Evolutionary conservation across 2,888 invertebrate genomes (phyloP).

Genomic region (Lithophane ornitopus): DNA sequence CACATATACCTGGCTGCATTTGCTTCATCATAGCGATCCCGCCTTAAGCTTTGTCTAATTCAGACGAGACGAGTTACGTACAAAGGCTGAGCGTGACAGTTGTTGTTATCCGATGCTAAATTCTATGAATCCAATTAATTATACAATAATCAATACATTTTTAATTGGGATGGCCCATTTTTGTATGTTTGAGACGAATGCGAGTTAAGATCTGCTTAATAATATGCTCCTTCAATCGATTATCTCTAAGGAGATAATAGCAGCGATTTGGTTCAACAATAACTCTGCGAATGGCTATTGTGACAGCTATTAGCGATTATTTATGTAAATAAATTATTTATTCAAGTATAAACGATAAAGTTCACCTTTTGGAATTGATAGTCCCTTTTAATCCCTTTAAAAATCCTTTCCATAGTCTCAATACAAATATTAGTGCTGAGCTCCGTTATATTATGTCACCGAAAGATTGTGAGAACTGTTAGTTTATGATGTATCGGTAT

Average conservation of each 20-base stretch:
- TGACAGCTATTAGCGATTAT: neutral
- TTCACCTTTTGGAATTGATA: neutral
- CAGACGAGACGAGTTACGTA: neutral
- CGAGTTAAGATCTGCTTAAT: slow-evolving; percentile 4
- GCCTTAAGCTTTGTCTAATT: neutral
- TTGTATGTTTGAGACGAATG: slow-evolving; percentile 1
- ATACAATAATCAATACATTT: neutral
- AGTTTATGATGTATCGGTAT: too few relatives aligned
- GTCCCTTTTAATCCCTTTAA: neutral
- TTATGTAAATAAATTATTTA: neutral
- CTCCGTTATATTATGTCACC: neutral
- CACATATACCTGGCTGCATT: slow-evolving; percentile 1
- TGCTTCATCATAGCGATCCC: neutral
- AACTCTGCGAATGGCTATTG: slow-evolving; percentile 2
- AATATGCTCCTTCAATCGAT: slow-evolving; percentile 2
- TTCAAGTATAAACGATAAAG: neutral
- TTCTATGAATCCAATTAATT: neutral
- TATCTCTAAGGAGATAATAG: neutral
- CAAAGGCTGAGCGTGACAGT: slow-evolving; percentile 2
- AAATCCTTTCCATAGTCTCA: too few relatives aligned
- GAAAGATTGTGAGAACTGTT: too few relatives aligned
- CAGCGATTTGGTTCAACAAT: slow-evolving; percentile 12
- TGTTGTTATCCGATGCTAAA: neutral
- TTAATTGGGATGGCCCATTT: neutral
- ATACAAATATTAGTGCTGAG: neutral